Conservation (phyloP, 2,113 vertebrate species). For the Actinemys pallida region DNA sequence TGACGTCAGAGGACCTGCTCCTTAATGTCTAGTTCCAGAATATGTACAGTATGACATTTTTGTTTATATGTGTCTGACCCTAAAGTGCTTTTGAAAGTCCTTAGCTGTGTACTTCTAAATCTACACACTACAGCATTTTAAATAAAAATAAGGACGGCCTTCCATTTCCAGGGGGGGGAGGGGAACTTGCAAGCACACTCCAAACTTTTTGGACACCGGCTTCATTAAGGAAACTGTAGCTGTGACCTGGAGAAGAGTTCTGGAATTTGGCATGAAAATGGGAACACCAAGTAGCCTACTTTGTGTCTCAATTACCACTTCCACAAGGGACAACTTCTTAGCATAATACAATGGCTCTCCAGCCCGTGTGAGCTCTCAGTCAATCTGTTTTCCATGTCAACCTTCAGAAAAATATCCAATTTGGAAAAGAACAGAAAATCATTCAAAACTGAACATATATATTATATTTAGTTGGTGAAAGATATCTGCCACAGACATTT, state of each 20-base stretch:
- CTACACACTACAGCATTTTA: neutral
- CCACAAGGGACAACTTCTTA: neutral
- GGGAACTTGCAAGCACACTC: fast-evolving
- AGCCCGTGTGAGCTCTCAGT: neutral
- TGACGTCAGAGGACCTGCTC: neutral
- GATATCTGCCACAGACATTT: neutral
- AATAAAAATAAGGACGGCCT: neutral
- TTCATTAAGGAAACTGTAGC: neutral
- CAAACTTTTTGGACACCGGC: neutral
- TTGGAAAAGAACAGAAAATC: neutral
- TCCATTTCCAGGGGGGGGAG: neutral
- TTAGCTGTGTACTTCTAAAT: neutral
- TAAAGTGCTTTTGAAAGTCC: neutral
- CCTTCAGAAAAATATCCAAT: neutral
- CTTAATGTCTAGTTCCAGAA: neutral
- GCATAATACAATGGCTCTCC: neutral
- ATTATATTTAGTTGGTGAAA: neutral
- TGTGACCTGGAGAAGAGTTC: neutral
- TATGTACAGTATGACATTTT: neutral
- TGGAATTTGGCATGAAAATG: neutral
- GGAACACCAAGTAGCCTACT: constrained; percentile 14
- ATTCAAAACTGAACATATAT: neutral
- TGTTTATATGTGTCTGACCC: neutral
- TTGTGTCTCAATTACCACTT: constrained; percentile 40
- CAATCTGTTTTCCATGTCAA: neutral